Conservation (phyloP, 1,140 invertebrate genomes). For the Lordiphosa mommai region DNA sequence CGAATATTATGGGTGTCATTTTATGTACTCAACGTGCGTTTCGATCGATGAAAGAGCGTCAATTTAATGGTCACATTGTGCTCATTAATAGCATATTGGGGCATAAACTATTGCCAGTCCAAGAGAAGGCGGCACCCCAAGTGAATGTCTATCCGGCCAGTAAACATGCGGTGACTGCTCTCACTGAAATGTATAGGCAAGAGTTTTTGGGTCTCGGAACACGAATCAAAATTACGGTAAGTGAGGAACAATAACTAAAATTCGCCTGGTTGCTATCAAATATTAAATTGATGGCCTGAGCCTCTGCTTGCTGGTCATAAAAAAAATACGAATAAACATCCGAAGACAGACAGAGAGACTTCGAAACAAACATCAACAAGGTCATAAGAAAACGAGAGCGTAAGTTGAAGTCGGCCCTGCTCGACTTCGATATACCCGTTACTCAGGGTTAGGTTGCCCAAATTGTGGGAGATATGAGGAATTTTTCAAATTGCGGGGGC, state of each 20-base stretch:
- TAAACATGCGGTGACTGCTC: slow-evolving; percentile 86
- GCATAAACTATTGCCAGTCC: slow-evolving; percentile 80
- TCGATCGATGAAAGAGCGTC: slow-evolving; percentile 84
- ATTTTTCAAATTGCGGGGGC: too few species aligned
- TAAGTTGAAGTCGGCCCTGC: too few species aligned
- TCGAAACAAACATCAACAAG: too few species aligned
- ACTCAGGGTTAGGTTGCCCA: too few species aligned
- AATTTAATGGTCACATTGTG: slow-evolving; percentile 86
- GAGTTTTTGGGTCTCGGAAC: slow-evolving; percentile 83
- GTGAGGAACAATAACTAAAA: slow-evolving; percentile 20
- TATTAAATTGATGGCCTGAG: too few species aligned
- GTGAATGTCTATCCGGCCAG: slow-evolving; percentile 83
- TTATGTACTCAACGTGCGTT: slow-evolving; percentile 85
- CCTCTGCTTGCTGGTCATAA: too few species aligned
- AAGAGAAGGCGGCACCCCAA: slow-evolving; percentile 50
- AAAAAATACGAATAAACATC: too few species aligned
- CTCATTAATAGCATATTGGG: slow-evolving; percentile 85
- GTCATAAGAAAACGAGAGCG: too few species aligned
- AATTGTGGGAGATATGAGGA: too few species aligned
- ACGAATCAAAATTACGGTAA: slow-evolving; percentile 86
- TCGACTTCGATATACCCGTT: too few species aligned
- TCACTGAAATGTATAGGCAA: slow-evolving; percentile 83
- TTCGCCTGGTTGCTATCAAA: too few species aligned
- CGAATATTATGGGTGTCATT: slow-evolving; percentile 85
- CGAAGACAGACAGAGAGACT: too few species aligned